phyloP scores from a whole-genome alignment of 37 sponge, comb jelly and placozoan genomes.

The Oscarella lobularis region DNA sequence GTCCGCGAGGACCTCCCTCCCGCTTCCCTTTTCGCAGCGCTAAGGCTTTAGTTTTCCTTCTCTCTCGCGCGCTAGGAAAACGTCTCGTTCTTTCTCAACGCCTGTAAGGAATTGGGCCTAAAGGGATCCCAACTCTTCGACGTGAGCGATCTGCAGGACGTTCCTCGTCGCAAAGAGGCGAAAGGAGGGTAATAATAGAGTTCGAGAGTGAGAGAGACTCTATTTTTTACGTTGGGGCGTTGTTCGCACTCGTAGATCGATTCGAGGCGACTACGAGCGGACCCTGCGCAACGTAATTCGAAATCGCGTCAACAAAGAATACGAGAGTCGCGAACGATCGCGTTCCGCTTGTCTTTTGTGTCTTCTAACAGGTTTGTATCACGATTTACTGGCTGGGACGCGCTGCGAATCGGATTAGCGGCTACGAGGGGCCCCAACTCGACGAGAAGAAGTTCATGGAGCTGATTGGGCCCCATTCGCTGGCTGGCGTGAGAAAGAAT shows the following conservation, averaged over 20 bases:
- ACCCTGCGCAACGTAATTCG: background rate
- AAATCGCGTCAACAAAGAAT: too few relatives aligned
- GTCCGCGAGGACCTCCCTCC: too few relatives aligned
- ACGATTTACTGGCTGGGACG: constrained; percentile 1
- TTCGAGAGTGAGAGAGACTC: too few relatives aligned
- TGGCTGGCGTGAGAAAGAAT: background rate
- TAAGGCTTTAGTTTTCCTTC: background rate
- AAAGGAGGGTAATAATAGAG: background rate
- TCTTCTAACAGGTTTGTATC: background rate
- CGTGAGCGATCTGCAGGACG: constrained; percentile 30
- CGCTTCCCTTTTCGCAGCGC: too few relatives aligned
- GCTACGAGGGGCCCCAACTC: background rate
- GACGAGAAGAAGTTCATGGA: background rate
- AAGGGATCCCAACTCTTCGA: constrained; percentile 64
- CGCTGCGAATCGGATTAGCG: background rate
- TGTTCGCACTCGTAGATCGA: background rate
- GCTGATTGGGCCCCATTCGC: background rate
- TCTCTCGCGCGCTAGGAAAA: constrained; percentile 45
- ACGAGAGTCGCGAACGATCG: too few relatives aligned
- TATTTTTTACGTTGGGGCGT: too few relatives aligned
- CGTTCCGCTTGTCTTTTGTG: too few relatives aligned
- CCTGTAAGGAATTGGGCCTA: constrained; percentile 59
- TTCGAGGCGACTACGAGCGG: background rate
- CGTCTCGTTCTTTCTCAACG: constrained; percentile 49
- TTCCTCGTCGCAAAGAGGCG: background rate